Conservation (phyloP, 2,888 invertebrate genomes). For the Athalia rosae region DNA sequence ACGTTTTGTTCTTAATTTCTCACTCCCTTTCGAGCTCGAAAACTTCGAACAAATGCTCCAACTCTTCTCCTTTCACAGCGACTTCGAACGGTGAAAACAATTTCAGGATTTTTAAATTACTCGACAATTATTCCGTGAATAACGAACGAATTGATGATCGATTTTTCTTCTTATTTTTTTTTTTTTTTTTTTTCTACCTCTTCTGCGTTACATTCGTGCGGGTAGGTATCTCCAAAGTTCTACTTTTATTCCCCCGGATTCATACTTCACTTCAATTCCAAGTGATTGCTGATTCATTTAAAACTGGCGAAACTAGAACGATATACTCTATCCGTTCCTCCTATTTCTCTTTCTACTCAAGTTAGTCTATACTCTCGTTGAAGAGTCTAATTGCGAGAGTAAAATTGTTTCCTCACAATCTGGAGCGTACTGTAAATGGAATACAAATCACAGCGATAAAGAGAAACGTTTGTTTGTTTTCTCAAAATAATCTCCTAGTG, state of each 20-base stretch:
- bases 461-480: no score
- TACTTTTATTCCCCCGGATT: background rate
- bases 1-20: background rate
- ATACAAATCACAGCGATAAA: no score
- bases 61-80: background rate
- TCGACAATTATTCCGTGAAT: no score
- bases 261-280: background rate
- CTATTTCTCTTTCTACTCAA: background rate
- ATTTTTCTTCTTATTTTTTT: no score
- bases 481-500: no score
- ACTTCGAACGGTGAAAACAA: no score
- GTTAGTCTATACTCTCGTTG: background rate
- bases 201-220: constrained; percentile 10
- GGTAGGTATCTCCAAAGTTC: constrained; percentile 12
- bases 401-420: no score
- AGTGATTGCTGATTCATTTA: constrained; percentile 13
- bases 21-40: background rate
- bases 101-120: no score
- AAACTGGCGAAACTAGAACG: background rate
- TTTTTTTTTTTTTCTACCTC: background rate
- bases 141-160: no score
- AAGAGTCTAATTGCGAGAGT: background rate
- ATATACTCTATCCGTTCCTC: constrained; percentile 7
- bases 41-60: background rate
- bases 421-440: no score